Conservation (phyloP, 2,797 vertebrate species). For the Crypturellus tataupa region DNA sequence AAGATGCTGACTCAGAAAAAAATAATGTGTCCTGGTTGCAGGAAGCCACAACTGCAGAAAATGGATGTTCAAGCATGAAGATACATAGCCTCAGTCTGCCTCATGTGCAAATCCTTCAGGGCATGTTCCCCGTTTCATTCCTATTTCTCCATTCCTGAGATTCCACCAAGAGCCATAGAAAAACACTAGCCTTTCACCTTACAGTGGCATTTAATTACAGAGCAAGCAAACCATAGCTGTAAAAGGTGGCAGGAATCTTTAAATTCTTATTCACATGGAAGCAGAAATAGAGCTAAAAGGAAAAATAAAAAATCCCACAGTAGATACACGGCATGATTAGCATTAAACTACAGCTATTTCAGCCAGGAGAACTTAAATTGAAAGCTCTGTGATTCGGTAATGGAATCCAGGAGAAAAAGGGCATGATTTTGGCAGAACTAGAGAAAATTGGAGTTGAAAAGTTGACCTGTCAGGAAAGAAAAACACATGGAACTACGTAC, state of each 20-base stretch:
- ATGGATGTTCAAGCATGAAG: neutral
- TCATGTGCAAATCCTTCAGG: conserved; percentile 4
- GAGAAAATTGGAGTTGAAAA: conserved; percentile 10
- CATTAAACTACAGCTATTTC: neutral
- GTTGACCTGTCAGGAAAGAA: neutral
- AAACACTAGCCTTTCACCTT: conserved; percentile 44
- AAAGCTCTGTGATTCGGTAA: neutral
- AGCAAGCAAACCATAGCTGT: conserved; percentile 36
- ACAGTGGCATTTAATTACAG: conserved; percentile 38
- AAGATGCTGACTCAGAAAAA: conserved; percentile 33
- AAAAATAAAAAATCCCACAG: neutral
- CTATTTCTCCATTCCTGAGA: neutral
- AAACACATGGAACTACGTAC: neutral
- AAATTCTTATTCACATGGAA: neutral
- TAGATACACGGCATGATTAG: neutral
- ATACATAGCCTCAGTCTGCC: neutral
- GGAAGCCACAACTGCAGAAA: conserved; percentile 19
- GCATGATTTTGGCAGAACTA: neutral
- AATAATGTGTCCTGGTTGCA: neutral
- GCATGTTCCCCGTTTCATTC: neutral
- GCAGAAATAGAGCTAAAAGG: neutral
- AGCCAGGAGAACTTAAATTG: neutral
- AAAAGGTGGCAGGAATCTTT: conserved; percentile 37
- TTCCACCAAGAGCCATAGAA: neutral
- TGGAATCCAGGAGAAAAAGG: neutral